Evolutionary conservation across 1,140 invertebrate genomes (phyloP).

Genomic region (Drosophila watanabei): DNA sequence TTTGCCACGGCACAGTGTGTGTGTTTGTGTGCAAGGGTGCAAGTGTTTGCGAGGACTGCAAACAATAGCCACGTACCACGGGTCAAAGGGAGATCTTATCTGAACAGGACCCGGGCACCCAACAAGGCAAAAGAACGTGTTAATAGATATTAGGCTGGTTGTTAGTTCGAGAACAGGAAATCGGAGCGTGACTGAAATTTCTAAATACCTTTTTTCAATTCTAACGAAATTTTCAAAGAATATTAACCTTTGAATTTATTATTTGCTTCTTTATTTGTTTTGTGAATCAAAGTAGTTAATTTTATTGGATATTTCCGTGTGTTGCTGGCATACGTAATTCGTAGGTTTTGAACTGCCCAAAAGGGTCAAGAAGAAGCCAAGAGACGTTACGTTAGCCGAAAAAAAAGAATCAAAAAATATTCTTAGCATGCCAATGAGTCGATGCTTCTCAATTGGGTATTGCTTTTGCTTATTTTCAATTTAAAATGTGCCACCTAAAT

Average conservation of each 20-base stretch:
- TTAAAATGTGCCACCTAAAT: conserved; percentile 45
- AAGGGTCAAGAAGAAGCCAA: conserved; percentile 3
- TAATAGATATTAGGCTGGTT: conserved; percentile 72
- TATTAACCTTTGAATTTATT: conserved; percentile 24
- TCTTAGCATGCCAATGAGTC: conserved; percentile 10
- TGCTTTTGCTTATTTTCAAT: conserved; percentile 27
- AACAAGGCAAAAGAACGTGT: conserved; percentile 54
- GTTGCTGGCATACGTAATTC: conserved; percentile 57
- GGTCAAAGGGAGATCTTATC: conserved; percentile 59
- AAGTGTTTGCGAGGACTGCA: conserved; percentile 47
- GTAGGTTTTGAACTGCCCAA: conserved; percentile 4
- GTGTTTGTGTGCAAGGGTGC: conserved; percentile 1
- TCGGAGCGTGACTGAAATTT: conserved; percentile 70
- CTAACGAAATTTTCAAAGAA: conserved; percentile 19
- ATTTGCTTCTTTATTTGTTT: conserved; percentile 17
- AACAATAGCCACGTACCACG: conserved; percentile 66
- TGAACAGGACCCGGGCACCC: conserved; percentile 14
- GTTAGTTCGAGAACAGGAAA: conserved; percentile 69
- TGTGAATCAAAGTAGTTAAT: conserved; percentile 68
- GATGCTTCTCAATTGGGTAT: conserved; percentile 14
- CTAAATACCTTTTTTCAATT: conserved; percentile 42
- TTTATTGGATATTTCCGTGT: conserved; percentile 53
- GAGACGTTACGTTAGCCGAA: not conserved
- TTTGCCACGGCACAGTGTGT: conserved; percentile 19
- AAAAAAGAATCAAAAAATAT: not conserved